Conservation (phyloP, 2,888 invertebrate species). For the Pachliopta kotzebuea region DNA sequence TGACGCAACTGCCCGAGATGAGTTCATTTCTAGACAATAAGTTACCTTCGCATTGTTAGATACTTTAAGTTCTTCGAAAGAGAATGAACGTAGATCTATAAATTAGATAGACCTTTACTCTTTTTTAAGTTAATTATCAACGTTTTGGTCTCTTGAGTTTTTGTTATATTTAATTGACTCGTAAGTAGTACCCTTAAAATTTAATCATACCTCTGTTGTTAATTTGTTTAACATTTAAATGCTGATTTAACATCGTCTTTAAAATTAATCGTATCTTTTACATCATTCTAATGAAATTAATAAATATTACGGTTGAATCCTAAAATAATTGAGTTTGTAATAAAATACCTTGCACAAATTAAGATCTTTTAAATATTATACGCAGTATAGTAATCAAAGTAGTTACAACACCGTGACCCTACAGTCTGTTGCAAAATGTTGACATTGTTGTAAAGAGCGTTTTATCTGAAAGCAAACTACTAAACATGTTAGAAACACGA, state of each 20-base stretch:
- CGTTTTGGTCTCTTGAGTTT: background rate
- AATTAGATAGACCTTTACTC: background rate
- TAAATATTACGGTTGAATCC: too few relatives aligned
- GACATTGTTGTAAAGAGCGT: constrained; percentile 2
- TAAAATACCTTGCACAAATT: too few relatives aligned
- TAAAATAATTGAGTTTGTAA: too few relatives aligned
- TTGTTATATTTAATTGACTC: background rate
- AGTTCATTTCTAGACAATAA: constrained; percentile 56
- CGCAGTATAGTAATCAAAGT: background rate
- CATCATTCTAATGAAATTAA: too few relatives aligned
- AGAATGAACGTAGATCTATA: background rate
- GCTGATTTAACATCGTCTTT: too few relatives aligned
- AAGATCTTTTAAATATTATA: too few relatives aligned
- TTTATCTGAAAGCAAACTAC: constrained; percentile 24
- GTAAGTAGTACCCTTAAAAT: background rate
- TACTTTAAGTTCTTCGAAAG: constrained; percentile 12
- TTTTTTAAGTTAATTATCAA: background rate
- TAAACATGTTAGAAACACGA: background rate
- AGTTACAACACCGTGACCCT: background rate
- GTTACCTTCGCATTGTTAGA: constrained; percentile 37
- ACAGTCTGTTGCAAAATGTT: constrained; percentile 19
- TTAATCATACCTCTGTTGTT: background rate
- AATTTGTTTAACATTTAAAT: background rate
- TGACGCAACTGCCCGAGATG: constrained; percentile 58
- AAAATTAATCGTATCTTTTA: too few relatives aligned